These are phyloP conservation scores for Umimayanthus chanpuru DNA, from an alignment of 92 coral and sea anemone genomes.

Conservation along the genomic window DNA sequence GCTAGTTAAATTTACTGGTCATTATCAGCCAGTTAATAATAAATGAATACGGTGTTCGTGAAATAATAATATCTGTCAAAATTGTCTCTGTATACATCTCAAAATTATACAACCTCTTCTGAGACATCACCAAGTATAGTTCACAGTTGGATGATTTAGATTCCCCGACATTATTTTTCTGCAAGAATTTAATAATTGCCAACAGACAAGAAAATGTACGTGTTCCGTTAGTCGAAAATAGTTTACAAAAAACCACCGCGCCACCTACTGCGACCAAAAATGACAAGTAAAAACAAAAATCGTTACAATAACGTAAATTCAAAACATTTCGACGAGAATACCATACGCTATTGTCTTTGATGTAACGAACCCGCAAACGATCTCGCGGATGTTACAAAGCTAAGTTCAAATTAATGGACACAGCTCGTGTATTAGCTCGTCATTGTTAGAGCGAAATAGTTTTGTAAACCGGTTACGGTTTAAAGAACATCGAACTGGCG, in stretches of 20 bases:
- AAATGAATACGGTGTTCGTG: not conserved
- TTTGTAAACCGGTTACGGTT: not conserved
- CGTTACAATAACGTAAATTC: not conserved
- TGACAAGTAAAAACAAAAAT: not conserved
- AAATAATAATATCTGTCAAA: not conserved
- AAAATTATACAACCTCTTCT: too few relatives aligned
- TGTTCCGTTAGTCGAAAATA: not conserved
- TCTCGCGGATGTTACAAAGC: not conserved
- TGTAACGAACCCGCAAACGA: not conserved
- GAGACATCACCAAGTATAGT: not conserved
- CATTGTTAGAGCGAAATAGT: not conserved
- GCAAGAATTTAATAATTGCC: not conserved
- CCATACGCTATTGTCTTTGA: not conserved
- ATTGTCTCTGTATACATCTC: not conserved
- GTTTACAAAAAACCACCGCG: not conserved
- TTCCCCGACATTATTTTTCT: not conserved
- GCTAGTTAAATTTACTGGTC: not conserved
- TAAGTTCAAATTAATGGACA: not conserved
- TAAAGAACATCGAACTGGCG: not conserved
- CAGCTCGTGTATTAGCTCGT: not conserved
- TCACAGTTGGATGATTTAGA: not conserved
- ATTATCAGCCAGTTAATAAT: not conserved
- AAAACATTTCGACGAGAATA: not conserved
- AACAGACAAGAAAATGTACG: too few relatives aligned
- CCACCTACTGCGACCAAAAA: not conserved